Percentiles rank a stretch among this genome's conserved stretches.
phyloP scores from a whole-genome alignment of 1,140 invertebrate species.

The Calosoma granatense region DNA sequence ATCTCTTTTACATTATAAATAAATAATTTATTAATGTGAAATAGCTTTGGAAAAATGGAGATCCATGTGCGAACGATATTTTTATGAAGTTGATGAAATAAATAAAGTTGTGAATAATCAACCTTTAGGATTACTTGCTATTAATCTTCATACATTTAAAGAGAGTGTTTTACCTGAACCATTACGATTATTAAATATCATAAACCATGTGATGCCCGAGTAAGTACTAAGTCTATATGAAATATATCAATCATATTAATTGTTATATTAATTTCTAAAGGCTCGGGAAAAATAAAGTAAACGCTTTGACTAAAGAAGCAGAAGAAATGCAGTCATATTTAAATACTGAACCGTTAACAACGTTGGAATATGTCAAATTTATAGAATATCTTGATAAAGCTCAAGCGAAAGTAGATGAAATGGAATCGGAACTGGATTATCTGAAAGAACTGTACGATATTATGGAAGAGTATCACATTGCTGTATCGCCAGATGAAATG shows the following conservation, averaged over 20 bases:
- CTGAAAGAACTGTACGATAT: constrained; percentile 62
- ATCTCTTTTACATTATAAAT: constrained; percentile 2
- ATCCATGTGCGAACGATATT: constrained; percentile 46
- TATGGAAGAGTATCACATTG: constrained; percentile 58
- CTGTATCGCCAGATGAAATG: constrained; percentile 31
- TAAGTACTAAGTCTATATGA: constrained; percentile 23
- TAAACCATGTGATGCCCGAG: constrained; percentile 42
- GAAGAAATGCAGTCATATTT: constrained; percentile 50
- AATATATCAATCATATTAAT: neutral
- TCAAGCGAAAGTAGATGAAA: constrained; percentile 44
- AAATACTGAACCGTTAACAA: constrained; percentile 47
- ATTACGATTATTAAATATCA: constrained; percentile 50
- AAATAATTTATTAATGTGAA: neutral
- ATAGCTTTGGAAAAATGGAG: constrained; percentile 45
- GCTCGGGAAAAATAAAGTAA: constrained; percentile 49
- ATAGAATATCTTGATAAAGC: constrained; percentile 58
- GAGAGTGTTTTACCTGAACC: constrained; percentile 56
- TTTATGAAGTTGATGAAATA: constrained; percentile 47
- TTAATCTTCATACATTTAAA: constrained; percentile 62
- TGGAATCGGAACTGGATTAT: constrained; percentile 54
- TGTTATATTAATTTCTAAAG: constrained; percentile 28
- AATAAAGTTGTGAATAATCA: constrained; percentile 43
- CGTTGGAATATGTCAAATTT: constrained; percentile 55
- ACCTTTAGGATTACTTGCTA: constrained; percentile 53
- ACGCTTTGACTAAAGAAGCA: constrained; percentile 44